These are phyloP conservation scores for Eudemis profundana DNA, from an alignment of 2,888 invertebrate species.

Conservation along the genomic window DNA sequence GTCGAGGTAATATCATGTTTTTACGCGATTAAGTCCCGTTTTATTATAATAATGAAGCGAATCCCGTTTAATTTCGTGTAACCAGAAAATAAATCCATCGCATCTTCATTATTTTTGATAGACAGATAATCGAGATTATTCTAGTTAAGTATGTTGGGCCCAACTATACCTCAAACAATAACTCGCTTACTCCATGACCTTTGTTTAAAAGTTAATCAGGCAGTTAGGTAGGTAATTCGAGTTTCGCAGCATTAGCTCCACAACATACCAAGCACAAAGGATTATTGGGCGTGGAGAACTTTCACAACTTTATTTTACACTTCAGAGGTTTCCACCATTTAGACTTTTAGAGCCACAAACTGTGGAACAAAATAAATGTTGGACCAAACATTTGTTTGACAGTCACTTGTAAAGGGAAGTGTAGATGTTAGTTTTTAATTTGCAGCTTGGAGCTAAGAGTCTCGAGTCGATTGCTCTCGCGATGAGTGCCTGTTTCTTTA, in stretches of 20 bases:
- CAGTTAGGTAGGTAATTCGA: not conserved
- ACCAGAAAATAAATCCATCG: too few species aligned
- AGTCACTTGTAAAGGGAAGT: slow-evolving; percentile 14
- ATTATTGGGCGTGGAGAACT: slow-evolving; percentile 1
- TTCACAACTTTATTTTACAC: slow-evolving; percentile 12
- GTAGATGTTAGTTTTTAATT: slow-evolving; percentile 27
- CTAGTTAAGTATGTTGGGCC: too few species aligned
- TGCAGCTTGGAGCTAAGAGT: slow-evolving; percentile 45
- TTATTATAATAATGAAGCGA: too few species aligned
- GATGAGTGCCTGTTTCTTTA: slow-evolving; percentile 55
- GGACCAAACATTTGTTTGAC: not conserved
- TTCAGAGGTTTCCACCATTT: slow-evolving; percentile 3
- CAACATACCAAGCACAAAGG: not conserved
- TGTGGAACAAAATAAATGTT: slow-evolving; percentile 5
- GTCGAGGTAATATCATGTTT: too few species aligned
- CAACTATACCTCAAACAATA: too few species aligned
- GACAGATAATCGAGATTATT: too few species aligned
- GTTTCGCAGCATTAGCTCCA: slow-evolving; percentile 11
- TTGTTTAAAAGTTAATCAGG: not conserved
- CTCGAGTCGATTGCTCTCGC: slow-evolving; percentile 47
- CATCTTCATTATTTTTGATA: too few species aligned
- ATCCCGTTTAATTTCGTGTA: too few species aligned
- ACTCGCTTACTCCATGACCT: not conserved
- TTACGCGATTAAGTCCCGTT: too few species aligned
- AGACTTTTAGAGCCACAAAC: not conserved